Base-by-base conservation (phyloP, 2,797 vertebrate species). In the Pitangus sulphuratus region DNA sequence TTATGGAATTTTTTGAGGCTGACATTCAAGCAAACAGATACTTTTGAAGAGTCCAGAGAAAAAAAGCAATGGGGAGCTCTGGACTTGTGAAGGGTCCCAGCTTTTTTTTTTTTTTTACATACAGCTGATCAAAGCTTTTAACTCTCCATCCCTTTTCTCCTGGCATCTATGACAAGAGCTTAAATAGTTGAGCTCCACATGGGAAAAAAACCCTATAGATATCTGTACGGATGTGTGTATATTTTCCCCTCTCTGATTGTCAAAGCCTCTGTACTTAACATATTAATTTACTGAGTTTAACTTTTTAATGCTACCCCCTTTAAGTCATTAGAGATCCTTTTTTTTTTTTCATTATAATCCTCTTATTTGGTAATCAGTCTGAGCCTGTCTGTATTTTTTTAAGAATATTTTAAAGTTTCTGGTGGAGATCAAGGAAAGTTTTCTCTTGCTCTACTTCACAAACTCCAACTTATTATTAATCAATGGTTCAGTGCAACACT, bases 331-430 rank as follows among this genome's bases (percentile, higher is more conserved):
- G 66, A 82, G 47, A 60, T 82, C 28, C 39, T 44, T 92, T 95
- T 64, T 62, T 45, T n/a, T 45, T 31, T 80, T 69, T 64, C 65
- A 51, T 62, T 28, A 40, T 96, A 97, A 97, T 96, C 96, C 74
- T 96, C 96, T 96, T 97, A 97, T 90, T 97, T 93, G 44, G 66
- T 91, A 95, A 95, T 96, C 95, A 88, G 89, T 87, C 92, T 70
- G 74, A 96, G 87, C 76, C 89, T 94, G 91, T 28, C 91, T 90
- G 48, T 62, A 58, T 66, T 71, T 92, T 86, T 86, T 84, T 1
- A 84, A 77, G 51, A 57, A 51, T 81, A 76, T 72, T 79, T 66
- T 69, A 56, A 95, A 93, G 91, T 86, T 90, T 84, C 50, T 66
- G 35, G 56, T 50, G 33, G 31, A 93, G 87, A 96, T 94, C 47